Percentiles rank a stretch among this genome's conserved stretches.
Conservation (phyloP, 30 jellyfish, hydroid and myxozoan species). For the Aurelia aurita complex sp. Pacific region DNA sequence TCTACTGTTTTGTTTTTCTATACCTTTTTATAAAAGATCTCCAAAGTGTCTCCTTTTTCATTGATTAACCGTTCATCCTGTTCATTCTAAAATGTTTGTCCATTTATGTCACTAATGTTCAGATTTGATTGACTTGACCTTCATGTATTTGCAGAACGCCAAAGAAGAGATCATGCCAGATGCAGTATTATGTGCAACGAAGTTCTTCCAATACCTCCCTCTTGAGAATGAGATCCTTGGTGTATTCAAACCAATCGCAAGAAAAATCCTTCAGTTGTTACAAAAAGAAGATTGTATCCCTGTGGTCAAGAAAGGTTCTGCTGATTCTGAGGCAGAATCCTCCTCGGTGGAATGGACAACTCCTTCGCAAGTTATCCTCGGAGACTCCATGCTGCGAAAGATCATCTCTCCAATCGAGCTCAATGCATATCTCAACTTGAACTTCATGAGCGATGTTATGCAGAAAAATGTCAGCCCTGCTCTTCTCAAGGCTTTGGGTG, state of each 20-base stretch:
- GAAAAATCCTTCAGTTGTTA: conserved; percentile 52
- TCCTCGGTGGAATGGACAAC: conserved; percentile 29
- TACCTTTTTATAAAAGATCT: too few relatives aligned
- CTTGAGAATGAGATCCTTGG: conserved; percentile 76
- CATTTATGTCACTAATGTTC: too few relatives aligned
- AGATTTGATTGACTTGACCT: not conserved
- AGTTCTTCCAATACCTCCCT: conserved; percentile 70
- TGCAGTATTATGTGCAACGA: conserved; percentile 37
- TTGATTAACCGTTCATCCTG: too few relatives aligned
- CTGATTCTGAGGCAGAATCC: conserved; percentile 1
- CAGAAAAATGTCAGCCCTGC: conserved; percentile 45
- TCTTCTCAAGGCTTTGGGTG: conserved; percentile 74
- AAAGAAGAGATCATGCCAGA: not conserved
- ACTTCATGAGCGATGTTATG: conserved; percentile 55
- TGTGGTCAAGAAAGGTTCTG: conserved; percentile 10
- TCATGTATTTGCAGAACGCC: not conserved
- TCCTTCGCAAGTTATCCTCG: conserved; percentile 56
- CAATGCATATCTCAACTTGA: conserved; percentile 60
- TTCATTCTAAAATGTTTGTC: too few relatives aligned
- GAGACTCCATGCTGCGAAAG: conserved; percentile 44
- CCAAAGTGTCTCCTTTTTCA: too few relatives aligned
- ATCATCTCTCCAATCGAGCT: conserved; percentile 43
- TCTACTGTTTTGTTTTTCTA: too few relatives aligned
- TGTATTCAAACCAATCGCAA: conserved; percentile 68
- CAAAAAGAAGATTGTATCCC: conserved; percentile 80